These are phyloP conservation scores for Halocynthia roretzi DNA, from an alignment of 23 tunicate genomes.

Conservation along the genomic window DNA sequence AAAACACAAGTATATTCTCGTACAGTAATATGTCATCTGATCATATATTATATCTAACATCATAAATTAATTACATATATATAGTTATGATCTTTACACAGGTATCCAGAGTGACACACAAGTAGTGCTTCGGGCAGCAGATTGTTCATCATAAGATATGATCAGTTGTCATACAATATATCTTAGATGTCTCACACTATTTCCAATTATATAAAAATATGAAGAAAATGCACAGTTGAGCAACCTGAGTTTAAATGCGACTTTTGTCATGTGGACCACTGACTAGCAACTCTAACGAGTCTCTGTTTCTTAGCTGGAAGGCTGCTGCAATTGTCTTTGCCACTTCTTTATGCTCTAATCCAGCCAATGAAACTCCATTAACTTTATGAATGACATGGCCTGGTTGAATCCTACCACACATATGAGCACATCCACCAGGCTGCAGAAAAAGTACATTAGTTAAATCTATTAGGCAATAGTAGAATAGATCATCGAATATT, in stretches of 20 bases:
- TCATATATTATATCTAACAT: too few species aligned
- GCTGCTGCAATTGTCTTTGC: slow-evolving; percentile 45
- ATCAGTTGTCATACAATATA: too few species aligned
- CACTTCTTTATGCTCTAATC: slow-evolving; percentile 34
- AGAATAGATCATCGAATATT: too few species aligned
- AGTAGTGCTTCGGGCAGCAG: too few species aligned
- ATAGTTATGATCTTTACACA: too few species aligned
- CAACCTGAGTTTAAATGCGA: too few species aligned
- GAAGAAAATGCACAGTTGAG: neutral
- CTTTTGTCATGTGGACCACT: slow-evolving; percentile 54
- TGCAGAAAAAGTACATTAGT: slow-evolving; percentile 6
- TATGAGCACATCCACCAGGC: slow-evolving; percentile 80
- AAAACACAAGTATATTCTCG: too few species aligned
- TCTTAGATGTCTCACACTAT: too few species aligned
- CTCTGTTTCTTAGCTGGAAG: slow-evolving; percentile 42
- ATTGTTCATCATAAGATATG: too few species aligned
- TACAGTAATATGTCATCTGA: too few species aligned
- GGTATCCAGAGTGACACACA: too few species aligned
- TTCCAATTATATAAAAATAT: neutral
- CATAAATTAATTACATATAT: too few species aligned
- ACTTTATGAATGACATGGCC: slow-evolving; percentile 74
- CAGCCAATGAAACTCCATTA: slow-evolving; percentile 42
- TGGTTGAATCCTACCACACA: slow-evolving; percentile 35
- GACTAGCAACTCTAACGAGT: slow-evolving; percentile 47
- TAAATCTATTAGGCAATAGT: neutral